Conservation (phyloP, 1,140 invertebrate genomes). For the Neodiprion virginianus region DNA sequence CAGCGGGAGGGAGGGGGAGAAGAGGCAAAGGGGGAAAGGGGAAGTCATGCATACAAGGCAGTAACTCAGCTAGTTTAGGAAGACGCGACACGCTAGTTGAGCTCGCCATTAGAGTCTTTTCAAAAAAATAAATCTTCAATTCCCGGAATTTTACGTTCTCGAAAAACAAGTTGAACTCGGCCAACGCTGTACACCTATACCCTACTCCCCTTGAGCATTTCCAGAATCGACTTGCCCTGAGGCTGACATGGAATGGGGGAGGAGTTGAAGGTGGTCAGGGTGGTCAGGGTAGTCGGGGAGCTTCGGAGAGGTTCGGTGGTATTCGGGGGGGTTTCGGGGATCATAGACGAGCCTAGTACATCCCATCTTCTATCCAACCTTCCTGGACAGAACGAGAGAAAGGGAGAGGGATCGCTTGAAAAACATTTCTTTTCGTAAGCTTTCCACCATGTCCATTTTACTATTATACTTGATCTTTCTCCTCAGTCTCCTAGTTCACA, state of each 20-base stretch:
- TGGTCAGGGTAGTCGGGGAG: conserved; percentile 3
- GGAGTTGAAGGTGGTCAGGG: conserved; percentile 6
- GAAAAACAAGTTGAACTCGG: conserved; percentile 8
- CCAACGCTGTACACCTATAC: neutral
- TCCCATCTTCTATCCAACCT: too few relatives aligned
- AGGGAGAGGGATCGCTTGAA: neutral
- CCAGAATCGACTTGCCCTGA: neutral
- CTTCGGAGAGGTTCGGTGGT: neutral
- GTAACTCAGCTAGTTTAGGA: conserved; percentile 47
- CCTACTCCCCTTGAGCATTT: neutral
- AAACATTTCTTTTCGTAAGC: neutral
- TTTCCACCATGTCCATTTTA: neutral
- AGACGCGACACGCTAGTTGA: conserved; percentile 9
- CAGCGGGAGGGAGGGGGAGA: conserved; percentile 19
- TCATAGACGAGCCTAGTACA: too few relatives aligned
- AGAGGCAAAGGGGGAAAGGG: conserved; percentile 30
- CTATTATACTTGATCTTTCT: neutral
- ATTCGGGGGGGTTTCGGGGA: neutral
- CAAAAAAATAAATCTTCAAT: conserved; percentile 57
- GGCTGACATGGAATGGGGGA: neutral
- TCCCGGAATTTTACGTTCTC: conserved; percentile 41
- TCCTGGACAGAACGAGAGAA: neutral
- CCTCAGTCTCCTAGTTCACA: too few relatives aligned
- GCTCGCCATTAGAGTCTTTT: conserved; percentile 51
- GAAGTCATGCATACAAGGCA: conserved; percentile 48